Conservation (phyloP, 2,797 vertebrate genomes). For the Amazona ochrocephala region DNA sequence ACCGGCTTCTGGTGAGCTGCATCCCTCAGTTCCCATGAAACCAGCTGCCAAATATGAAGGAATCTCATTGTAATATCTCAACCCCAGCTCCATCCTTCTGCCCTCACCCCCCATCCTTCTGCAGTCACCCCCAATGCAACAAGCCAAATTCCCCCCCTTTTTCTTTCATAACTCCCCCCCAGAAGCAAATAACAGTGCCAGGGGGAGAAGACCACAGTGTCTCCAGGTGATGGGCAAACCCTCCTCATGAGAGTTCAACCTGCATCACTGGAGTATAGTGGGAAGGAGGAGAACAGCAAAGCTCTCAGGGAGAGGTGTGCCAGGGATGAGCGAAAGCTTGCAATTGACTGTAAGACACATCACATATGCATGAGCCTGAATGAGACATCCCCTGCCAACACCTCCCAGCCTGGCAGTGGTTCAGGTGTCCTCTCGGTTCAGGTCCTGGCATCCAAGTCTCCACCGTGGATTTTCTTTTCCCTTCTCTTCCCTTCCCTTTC, state of each 20-base stretch:
- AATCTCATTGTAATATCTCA: not conserved
- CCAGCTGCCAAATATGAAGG: not conserved
- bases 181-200: slow-evolving; percentile 43
- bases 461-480: fast-evolving
- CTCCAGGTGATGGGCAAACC: not conserved
- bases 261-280: slow-evolving; percentile 14
- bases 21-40: not conserved
- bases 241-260: not conserved
- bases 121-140: not conserved
- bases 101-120: not conserved
- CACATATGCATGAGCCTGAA: not conserved
- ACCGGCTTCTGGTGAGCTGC: not conserved
- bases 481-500: not conserved
- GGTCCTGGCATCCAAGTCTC: not conserved
- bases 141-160: not conserved
- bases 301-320: not conserved
- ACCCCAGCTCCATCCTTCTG: not conserved
- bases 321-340: not conserved
- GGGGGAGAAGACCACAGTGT: slow-evolving; percentile 3
- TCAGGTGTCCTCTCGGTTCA: slow-evolving; percentile 18
- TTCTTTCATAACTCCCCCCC: not conserved
- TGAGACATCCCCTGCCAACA: not conserved
- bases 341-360: not conserved
- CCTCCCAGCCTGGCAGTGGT: not conserved
- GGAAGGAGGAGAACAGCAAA: slow-evolving; percentile 58